Conservation (phyloP, 2,888 invertebrate species). For the Microplitis manilae region DNA sequence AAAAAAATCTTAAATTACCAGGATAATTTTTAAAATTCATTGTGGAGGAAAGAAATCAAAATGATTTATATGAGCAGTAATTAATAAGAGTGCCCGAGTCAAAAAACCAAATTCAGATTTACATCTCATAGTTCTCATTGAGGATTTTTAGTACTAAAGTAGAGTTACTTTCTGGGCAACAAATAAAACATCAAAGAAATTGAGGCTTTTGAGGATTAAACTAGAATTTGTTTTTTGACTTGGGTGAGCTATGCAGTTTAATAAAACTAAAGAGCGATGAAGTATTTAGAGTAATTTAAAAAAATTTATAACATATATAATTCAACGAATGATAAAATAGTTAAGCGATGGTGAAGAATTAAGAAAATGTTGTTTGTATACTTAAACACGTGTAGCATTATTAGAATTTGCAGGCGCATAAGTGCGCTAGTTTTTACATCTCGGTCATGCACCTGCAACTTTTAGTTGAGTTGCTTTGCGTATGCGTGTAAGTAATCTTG, state of each 20-base stretch:
- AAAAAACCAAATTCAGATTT: no score
- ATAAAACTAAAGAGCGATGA: background rate
- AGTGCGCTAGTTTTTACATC: slow-evolving; percentile 36
- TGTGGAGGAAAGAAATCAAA: background rate
- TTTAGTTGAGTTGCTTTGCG: slow-evolving; percentile 37
- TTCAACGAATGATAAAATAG: slow-evolving; percentile 7
- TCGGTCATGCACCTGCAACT: slow-evolving; percentile 45
- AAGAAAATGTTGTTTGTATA: slow-evolving; percentile 28
- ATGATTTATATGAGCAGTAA: background rate
- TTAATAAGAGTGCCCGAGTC: background rate
- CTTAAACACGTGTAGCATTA: slow-evolving; percentile 30
- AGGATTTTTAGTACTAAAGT: no score
- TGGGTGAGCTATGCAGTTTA: background rate
- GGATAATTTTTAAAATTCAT: background rate
- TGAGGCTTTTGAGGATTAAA: no score
- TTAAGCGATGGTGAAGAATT: slow-evolving; percentile 22
- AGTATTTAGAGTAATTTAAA: background rate
- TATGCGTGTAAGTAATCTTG: slow-evolving; percentile 27
- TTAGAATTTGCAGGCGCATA: slow-evolving; percentile 33
- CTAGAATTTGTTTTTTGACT: no score
- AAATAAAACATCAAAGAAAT: no score
- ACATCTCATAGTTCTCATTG: no score
- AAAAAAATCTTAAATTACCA: background rate
- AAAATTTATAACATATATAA: background rate
- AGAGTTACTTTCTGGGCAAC: no score